Percentiles rank a stretch among this genome's conserved stretches.
Evolutionary conservation across 2,113 vertebrate genomes (phyloP).

Genomic region (Protomyctophum bolini): DNA sequence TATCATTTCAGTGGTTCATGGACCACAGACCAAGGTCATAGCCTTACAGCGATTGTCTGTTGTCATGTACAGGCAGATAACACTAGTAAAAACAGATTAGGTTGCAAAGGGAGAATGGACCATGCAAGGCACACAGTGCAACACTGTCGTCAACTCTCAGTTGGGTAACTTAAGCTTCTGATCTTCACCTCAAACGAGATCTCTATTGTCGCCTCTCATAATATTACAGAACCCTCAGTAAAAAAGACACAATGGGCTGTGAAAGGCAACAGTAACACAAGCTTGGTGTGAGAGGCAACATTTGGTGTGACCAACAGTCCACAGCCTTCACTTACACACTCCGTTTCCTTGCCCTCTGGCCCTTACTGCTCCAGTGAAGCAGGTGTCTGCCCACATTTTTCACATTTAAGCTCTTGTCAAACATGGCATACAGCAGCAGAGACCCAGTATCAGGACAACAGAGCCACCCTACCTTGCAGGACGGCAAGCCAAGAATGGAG

Average conservation of each 20-base stretch:
- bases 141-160: slow-evolving; percentile 52
- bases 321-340: slow-evolving; percentile 36
- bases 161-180: slow-evolving; percentile 55
- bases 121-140: slow-evolving; percentile 26
- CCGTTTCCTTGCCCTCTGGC: slow-evolving; percentile 49
- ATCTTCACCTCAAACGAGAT: slow-evolving; percentile 54
- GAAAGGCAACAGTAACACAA: slow-evolving; percentile 62
- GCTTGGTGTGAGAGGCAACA: slow-evolving; percentile 52
- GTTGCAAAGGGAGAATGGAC: slow-evolving; percentile 43
- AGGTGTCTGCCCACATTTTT: slow-evolving; percentile 65
- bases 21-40: slow-evolving; percentile 47
- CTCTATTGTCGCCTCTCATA: slow-evolving; percentile 54
- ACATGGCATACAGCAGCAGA: slow-evolving; percentile 56
- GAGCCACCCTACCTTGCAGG: slow-evolving; percentile 44
- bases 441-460: slow-evolving; percentile 67
- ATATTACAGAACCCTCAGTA: slow-evolving; percentile 54
- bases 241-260: slow-evolving; percentile 47
- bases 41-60: slow-evolving; percentile 52
- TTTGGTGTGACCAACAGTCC: slow-evolving; percentile 45
- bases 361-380: slow-evolving; percentile 39
- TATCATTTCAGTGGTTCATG: slow-evolving; percentile 38
- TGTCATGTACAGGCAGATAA: slow-evolving; percentile 48
- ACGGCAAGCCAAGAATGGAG: slow-evolving; percentile 23
- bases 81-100: slow-evolving; percentile 51
- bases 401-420: slow-evolving; percentile 66